A percentile compares a stretch with the other conserved stretches of the same genome.
Conservation (phyloP, 1,140 invertebrate species). For the Argopecten irradians region DNA sequence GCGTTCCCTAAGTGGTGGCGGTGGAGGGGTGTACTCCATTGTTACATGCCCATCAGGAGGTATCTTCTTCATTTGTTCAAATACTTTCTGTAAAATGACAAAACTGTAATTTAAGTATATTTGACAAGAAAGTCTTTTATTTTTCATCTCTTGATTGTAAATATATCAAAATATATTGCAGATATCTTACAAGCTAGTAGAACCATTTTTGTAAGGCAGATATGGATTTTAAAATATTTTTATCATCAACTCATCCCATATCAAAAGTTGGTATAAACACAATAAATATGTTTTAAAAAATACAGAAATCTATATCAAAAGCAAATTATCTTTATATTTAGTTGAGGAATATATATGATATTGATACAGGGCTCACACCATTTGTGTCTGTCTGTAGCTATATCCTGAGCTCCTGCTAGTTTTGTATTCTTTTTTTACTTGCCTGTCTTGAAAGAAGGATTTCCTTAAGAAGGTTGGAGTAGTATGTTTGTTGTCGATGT, state of each 20-base stretch:
- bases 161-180: not conserved
- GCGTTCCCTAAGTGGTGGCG: slow-evolving; percentile 70
- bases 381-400: too few relatives aligned
- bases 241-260: too few relatives aligned
- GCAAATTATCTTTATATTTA: not conserved
- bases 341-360: not conserved
- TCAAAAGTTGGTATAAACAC: too few relatives aligned
- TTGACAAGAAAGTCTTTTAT: not conserved
- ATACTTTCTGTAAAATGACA: slow-evolving; percentile 61
- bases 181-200: too few relatives aligned
- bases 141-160: not conserved
- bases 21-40: slow-evolving; percentile 73
- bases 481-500: slow-evolving; percentile 78
- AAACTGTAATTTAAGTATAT: not conserved
- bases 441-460: slow-evolving; percentile 83
- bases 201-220: too few relatives aligned
- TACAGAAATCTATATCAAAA: not conserved
- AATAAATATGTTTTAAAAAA: not conserved
- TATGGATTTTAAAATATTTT: too few relatives aligned
- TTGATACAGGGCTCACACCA: not conserved
- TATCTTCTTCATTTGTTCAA: slow-evolving; percentile 80
- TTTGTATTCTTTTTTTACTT: slow-evolving; percentile 35
- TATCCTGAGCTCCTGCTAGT: too few relatives aligned
- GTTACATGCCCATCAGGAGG: slow-evolving; percentile 78
- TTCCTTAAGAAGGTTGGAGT: slow-evolving; percentile 78